Evolutionary conservation across 1,140 invertebrate species (phyloP).

Genomic region (Drosophila tani): DNA sequence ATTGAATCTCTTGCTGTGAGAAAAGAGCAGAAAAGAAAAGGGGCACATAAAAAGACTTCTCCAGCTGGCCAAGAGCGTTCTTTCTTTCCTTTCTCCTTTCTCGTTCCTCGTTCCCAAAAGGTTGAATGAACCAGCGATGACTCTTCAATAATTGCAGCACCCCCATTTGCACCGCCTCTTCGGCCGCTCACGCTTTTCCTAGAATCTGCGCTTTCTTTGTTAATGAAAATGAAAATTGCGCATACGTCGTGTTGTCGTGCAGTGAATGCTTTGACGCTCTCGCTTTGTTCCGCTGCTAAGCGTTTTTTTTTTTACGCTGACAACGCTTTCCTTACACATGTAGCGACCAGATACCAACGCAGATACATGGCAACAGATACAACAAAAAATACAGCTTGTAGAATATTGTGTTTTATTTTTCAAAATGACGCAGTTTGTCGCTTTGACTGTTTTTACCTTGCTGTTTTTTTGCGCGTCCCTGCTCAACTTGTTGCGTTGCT

Average conservation of each 20-base stretch:
- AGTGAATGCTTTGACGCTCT: conserved; percentile 52
- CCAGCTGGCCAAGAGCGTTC: conserved; percentile 30
- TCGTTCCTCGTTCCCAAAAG: conserved; percentile 22
- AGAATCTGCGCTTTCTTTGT: conserved; percentile 48
- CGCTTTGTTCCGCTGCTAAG: conserved; percentile 52
- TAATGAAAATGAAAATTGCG: conserved; percentile 76
- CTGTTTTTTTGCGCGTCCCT: conserved; percentile 14
- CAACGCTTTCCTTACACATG: conserved; percentile 35
- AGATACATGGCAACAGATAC: conserved; percentile 32
- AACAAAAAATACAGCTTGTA: conserved; percentile 30
- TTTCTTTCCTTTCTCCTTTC: conserved; percentile 9
- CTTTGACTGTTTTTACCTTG: conserved; percentile 46
- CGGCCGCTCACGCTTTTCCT: conserved; percentile 4
- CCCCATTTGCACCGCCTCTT: conserved; percentile 14
- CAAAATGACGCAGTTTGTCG: conserved; percentile 73
- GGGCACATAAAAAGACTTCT: conserved; percentile 24
- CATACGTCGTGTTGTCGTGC: conserved; percentile 60
- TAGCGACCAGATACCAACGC: conserved; percentile 20
- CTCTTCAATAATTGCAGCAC: conserved; percentile 68
- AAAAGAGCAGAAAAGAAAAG: conserved; percentile 3
- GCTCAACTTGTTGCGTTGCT: conserved; percentile 73
- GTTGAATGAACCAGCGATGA: conserved; percentile 64
- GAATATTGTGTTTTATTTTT: conserved; percentile 41
- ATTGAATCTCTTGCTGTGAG: conserved; percentile 11
- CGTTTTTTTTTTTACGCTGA: conserved; percentile 59